Conservation (phyloP, 2,113 vertebrate genomes). For the Odocoileus virginianus region DNA sequence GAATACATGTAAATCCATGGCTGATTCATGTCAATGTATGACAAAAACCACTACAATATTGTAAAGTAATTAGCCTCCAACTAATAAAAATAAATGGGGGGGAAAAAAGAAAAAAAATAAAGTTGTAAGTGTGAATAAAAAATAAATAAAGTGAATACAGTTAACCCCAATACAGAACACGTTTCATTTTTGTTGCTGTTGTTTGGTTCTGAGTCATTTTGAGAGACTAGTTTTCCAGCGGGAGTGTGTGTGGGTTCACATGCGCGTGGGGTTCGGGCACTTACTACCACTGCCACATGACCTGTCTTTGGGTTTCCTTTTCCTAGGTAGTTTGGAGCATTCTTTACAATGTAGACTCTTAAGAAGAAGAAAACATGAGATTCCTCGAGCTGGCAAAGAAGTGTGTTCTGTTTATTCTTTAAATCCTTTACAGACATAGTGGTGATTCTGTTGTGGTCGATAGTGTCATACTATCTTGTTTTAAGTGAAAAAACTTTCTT, state of each 20-base stretch:
- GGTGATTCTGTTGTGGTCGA: background rate
- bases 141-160: background rate
- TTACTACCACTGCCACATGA: fast-evolving
- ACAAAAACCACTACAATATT: too few relatives aligned
- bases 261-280: background rate
- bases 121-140: too few relatives aligned
- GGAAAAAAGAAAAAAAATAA: too few relatives aligned
- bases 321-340: background rate
- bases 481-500: background rate
- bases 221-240: background rate
- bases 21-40: too few relatives aligned
- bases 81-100: too few relatives aligned
- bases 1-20: too few relatives aligned
- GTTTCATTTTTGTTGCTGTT: background rate
- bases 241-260: background rate
- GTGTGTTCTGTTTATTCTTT: background rate
- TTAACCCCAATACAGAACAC: background rate
- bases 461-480: background rate
- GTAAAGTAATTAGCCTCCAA: too few relatives aligned
- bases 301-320: background rate
- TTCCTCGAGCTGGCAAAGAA: background rate
- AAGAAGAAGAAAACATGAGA: background rate
- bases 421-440: background rate
- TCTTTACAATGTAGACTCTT: background rate
- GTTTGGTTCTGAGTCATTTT: background rate